These are phyloP conservation scores for Psittacara wagleri DNA, from an alignment of 2,113 vertebrate genomes.

Conservation along the genomic window DNA sequence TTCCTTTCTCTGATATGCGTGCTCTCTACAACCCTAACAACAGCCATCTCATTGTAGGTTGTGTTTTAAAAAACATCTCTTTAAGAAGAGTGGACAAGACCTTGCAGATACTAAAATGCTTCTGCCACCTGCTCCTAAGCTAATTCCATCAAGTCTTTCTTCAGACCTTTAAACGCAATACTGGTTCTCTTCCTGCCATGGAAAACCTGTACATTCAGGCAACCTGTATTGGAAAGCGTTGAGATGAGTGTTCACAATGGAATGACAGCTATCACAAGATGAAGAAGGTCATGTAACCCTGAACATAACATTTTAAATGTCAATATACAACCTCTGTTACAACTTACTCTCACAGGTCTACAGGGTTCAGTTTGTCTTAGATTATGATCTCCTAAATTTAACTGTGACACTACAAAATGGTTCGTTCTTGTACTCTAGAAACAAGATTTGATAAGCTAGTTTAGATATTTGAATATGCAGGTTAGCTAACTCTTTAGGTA, in stretches of 20 bases:
- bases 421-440: background rate
- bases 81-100: background rate
- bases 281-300: background rate
- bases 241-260: background rate
- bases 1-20: background rate
- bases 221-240: background rate
- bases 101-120: background rate
- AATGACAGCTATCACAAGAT: background rate
- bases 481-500: background rate
- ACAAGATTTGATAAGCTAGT: background rate
- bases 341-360: background rate
- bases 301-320: background rate
- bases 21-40: background rate
- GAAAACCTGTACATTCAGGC: background rate
- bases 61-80: background rate
- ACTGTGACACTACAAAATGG: background rate
- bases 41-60: background rate
- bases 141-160: background rate
- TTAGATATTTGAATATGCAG: background rate
- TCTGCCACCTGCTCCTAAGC: background rate
- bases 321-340: background rate
- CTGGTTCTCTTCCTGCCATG: background rate
- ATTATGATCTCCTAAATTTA: constrained; percentile 28
- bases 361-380: background rate
- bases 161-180: background rate